Conservation (phyloP, 2,113 vertebrate genomes). For the Seriola rivoliana region DNA sequence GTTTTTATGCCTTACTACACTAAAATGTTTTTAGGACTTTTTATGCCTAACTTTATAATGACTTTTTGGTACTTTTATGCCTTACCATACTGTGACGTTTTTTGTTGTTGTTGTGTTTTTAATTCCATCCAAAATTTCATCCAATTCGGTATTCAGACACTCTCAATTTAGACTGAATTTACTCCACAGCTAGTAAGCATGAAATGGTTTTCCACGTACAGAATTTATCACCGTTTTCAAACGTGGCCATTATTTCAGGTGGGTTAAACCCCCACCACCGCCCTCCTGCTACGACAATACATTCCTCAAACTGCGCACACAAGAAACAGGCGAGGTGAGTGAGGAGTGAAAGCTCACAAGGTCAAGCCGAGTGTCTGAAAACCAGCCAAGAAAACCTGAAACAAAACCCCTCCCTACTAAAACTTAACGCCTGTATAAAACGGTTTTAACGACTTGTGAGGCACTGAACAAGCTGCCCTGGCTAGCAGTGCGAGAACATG, state of each 20-base stretch:
- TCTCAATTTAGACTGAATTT: background rate
- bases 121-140: no score
- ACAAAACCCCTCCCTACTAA: background rate
- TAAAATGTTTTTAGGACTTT: no score
- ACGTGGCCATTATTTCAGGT: background rate
- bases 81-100: no score
- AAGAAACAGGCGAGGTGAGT: slow-evolving; percentile 1
- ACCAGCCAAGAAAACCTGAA: slow-evolving; percentile 31
- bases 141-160: background rate
- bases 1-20: no score
- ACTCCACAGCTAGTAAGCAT: no score
- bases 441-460: background rate
- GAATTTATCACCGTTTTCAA: background rate
- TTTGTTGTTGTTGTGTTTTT: no score
- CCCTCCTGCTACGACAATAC: background rate
- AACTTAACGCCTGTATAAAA: background rate
- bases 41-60: no score
- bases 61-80: no score
- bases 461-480: background rate
- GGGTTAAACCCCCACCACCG: background rate
- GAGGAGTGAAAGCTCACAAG: slow-evolving; percentile 60
- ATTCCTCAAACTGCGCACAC: slow-evolving; percentile 11
- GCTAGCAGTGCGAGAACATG: background rate
- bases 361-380: slow-evolving; percentile 49
- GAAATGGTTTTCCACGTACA: background rate